These are phyloP conservation scores for Drosophila niveifrons DNA, from an alignment of 2,888 invertebrate species.

Conservation along the genomic window DNA sequence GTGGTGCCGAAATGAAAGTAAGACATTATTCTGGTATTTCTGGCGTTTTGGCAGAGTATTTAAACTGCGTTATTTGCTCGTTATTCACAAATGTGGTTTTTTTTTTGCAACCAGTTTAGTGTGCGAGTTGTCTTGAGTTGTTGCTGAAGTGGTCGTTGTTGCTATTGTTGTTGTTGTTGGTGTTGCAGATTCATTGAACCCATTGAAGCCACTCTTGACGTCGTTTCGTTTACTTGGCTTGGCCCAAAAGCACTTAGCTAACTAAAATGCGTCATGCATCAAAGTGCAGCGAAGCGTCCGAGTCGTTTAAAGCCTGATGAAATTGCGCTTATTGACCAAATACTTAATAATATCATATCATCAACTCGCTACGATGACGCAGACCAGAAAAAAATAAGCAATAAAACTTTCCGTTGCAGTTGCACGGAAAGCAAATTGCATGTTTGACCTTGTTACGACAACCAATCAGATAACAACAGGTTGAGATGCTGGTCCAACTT, in stretches of 20 bases:
- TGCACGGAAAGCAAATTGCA: conserved; percentile 50
- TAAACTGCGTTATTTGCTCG: neutral
- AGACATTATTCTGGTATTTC: neutral
- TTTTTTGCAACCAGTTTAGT: conserved; percentile 27
- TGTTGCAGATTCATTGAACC: conserved; percentile 61
- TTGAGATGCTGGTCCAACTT: conserved; percentile 17
- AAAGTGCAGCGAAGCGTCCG: conserved; percentile 27
- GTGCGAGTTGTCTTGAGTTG: conserved; percentile 1
- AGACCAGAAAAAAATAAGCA: conserved; percentile 20
- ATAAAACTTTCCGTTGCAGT: conserved; percentile 54
- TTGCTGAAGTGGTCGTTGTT: conserved; percentile 11
- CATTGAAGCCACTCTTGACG: conserved; percentile 33
- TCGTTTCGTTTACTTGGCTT: conserved; percentile 17
- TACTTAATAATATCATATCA: conserved; percentile 8
- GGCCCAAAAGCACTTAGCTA: conserved; percentile 16
- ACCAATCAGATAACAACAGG: conserved; percentile 13
- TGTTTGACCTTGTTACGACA: conserved; percentile 47
- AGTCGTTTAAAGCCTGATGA: conserved; percentile 25
- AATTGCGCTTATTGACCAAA: conserved; percentile 36
- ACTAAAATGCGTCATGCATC: conserved; percentile 46
- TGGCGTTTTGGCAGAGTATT: conserved; percentile 15
- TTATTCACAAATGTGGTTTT: conserved; percentile 10
- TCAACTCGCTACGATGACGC: conserved; percentile 40
- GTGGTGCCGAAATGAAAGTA: neutral
- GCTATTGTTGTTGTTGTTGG: conserved; percentile 9